A percentile compares a stretch with the other conserved stretches of the same genome.
These are phyloP conservation scores for Cremastinae sp. DNA, from an alignment of 2,888 invertebrate genomes.

Conservation along the genomic window DNA sequence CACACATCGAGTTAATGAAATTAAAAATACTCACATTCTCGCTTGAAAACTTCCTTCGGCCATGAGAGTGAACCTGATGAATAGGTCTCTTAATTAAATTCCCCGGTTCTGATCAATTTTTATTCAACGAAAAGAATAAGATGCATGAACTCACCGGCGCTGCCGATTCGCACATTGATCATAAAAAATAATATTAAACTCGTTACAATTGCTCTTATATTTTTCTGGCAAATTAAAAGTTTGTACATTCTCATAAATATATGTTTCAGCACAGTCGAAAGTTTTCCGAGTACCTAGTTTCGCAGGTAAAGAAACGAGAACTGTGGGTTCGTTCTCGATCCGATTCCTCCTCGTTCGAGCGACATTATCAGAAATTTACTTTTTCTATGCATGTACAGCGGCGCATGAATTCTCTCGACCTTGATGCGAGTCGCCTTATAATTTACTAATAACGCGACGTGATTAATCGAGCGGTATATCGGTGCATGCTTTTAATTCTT, in stretches of 20 bases:
- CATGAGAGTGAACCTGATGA: constrained; percentile 46
- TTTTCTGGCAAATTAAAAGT: constrained; percentile 11
- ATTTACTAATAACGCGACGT: constrained; percentile 56
- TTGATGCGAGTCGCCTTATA: constrained; percentile 16
- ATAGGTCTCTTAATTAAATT: constrained; percentile 1
- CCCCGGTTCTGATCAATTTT: no score
- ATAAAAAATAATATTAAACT: constrained; percentile 46
- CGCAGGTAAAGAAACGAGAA: constrained; percentile 23
- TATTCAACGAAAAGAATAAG: no score
- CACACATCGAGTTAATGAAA: no score
- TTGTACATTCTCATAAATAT: constrained; percentile 26
- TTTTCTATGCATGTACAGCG: constrained; percentile 9
- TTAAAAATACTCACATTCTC: constrained; percentile 62
- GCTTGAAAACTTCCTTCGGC: constrained; percentile 54
- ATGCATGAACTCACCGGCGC: no score
- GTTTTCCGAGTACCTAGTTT: background rate
- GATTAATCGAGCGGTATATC: constrained; percentile 53
- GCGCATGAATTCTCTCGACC: constrained; percentile 26
- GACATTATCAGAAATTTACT: constrained; percentile 33
- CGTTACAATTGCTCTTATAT: constrained; percentile 46
- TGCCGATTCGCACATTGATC: no score
- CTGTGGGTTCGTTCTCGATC: no score
- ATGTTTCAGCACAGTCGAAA: no score
- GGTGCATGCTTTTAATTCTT: constrained; percentile 44
- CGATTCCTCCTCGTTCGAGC: background rate